phyloP scores from a whole-genome alignment of 2,113 vertebrate species.

The Emydura subglobosa region DNA sequence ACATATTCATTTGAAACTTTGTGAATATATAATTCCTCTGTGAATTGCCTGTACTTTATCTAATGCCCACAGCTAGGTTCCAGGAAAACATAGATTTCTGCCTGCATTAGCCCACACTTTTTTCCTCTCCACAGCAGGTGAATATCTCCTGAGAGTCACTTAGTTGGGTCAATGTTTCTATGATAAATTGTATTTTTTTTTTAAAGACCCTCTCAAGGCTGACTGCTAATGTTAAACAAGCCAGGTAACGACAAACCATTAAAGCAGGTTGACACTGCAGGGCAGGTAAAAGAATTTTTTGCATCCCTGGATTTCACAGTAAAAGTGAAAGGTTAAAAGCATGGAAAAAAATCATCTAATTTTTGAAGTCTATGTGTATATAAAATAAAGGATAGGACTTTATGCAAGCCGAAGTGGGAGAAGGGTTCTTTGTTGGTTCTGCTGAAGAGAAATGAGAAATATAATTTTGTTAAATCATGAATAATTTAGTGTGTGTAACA shows the following conservation, averaged over 20 bases:
- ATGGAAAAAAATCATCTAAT: not conserved
- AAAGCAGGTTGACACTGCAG: not conserved
- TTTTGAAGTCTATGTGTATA: not conserved
- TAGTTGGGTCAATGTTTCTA: not conserved
- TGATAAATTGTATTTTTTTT: conserved; percentile 22
- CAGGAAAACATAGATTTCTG: conserved; percentile 40
- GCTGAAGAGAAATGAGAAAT: not conserved
- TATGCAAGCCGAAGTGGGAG: not conserved
- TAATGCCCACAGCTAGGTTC: conserved; percentile 30
- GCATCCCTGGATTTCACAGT: not conserved
- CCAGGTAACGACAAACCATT: not conserved
- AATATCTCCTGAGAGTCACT: conserved; percentile 2
- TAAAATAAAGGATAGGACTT: not conserved
- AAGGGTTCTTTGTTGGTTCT: not conserved
- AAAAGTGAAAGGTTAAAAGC: not conserved
- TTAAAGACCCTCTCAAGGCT: not conserved
- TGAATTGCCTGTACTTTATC: conserved; percentile 39
- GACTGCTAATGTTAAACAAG: conserved; percentile 16
- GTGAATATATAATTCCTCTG: conserved; percentile 9
- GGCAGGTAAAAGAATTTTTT: not conserved
- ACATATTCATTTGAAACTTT: conserved; percentile 36
- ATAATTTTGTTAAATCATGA: not conserved
- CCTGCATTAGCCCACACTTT: not conserved
- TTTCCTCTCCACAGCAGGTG: conserved; percentile 40
- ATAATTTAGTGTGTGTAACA: not conserved